phyloP scores from a whole-genome alignment of 2,797 vertebrate species.

The Pelobates cultripes region DNA sequence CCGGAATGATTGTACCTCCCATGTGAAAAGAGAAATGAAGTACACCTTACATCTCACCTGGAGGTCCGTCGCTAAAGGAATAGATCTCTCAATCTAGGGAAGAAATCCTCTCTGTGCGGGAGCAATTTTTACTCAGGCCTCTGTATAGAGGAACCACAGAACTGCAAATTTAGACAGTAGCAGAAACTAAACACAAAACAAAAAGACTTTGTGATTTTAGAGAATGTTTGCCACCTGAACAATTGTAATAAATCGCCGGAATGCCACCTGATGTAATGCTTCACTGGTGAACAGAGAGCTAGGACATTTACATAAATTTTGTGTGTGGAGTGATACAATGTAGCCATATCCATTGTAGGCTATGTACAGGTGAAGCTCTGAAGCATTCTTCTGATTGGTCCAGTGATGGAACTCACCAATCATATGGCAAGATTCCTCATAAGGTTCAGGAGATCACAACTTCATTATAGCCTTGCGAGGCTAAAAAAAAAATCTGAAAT shows the following conservation, averaged over 20 bases:
- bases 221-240: slow-evolving; percentile 33
- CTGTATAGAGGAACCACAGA: slow-evolving; percentile 88
- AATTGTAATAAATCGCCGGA: slow-evolving; percentile 21
- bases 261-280: slow-evolving; percentile 8
- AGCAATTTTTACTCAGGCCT: slow-evolving; percentile 96
- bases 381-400: slow-evolving; percentile 14
- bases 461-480: slow-evolving; percentile 17
- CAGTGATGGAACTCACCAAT: slow-evolving; percentile 16
- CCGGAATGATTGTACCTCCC: slow-evolving; percentile 96
- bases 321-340: slow-evolving; percentile 2
- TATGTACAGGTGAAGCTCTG: slow-evolving; percentile 22
- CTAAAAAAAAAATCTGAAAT: slow-evolving; percentile 4
- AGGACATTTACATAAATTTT: slow-evolving; percentile 15
- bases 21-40: slow-evolving; percentile 82
- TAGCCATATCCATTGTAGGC: background rate
- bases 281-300: slow-evolving; percentile 3
- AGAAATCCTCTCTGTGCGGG: slow-evolving; percentile 71
- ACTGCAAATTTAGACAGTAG: slow-evolving; percentile 74
- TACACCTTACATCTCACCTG: slow-evolving; percentile 21
- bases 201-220: slow-evolving; percentile 37
- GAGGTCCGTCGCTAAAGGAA: slow-evolving; percentile 28
- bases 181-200: slow-evolving; percentile 66
- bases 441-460: slow-evolving; percentile 17
- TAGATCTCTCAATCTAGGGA: slow-evolving; percentile 32
- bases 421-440: background rate